Conservation (phyloP, 30 jellyfish, hydroid and myxozoan species). For the Pelagia noctiluca region DNA sequence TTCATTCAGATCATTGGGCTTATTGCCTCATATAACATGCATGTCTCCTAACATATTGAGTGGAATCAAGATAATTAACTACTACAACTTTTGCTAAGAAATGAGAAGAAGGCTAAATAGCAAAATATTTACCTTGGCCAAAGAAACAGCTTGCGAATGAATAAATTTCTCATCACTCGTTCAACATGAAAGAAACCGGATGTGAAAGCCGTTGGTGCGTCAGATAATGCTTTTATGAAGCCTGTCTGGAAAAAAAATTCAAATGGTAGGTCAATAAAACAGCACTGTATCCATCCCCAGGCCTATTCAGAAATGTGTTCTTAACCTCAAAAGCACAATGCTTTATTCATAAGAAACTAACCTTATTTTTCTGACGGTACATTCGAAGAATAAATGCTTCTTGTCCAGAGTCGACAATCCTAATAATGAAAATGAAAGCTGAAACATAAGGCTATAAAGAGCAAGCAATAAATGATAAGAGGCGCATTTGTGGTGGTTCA, state of each 20-base stretch:
- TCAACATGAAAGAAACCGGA: constrained; percentile 94
- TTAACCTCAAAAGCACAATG: neutral
- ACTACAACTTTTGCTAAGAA: too few relatives aligned
- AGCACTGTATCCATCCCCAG: too few relatives aligned
- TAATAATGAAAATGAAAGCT: neutral
- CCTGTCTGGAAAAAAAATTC: constrained; percentile 73
- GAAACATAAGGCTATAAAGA: too few relatives aligned
- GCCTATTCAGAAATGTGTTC: neutral
- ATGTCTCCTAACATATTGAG: too few relatives aligned
- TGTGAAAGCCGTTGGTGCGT: constrained; percentile 84
- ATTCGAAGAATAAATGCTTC: constrained; percentile 89
- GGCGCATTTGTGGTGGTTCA: too few relatives aligned
- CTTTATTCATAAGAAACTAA: neutral
- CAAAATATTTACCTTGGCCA: constrained; percentile 95
- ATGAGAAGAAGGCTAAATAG: too few relatives aligned
- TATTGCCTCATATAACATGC: too few relatives aligned
- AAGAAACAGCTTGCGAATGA: constrained; percentile 81
- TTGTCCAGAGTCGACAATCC: constrained; percentile 88
- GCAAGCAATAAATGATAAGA: too few relatives aligned
- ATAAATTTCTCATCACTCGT: constrained; percentile 86
- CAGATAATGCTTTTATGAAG: constrained; percentile 94
- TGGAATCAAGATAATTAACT: too few relatives aligned
- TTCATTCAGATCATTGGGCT: too few relatives aligned
- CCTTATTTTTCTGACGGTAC: constrained; percentile 89
- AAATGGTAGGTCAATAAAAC: too few relatives aligned